Base-by-base conservation (phyloP, 1,140 invertebrate species). In the Agrilus planipennis region DNA sequence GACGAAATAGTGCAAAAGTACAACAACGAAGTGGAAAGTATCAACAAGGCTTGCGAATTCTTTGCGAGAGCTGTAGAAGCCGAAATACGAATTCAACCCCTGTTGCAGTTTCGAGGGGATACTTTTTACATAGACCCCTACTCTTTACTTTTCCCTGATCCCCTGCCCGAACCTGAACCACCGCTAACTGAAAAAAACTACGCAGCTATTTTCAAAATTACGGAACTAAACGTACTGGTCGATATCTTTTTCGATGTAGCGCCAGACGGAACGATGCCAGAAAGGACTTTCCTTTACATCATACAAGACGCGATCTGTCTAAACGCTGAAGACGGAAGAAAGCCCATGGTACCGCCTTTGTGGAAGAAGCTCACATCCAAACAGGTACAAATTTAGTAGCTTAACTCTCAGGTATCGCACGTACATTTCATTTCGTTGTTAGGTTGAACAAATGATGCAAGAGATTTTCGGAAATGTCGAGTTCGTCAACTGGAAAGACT, bases 401-500 rank as follows among this genome's bases (percentile, higher is more conserved):
- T n/a, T n/a, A n/a, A n/a, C n/a, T n/a, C n/a, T n/a, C n/a, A n/a
- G n/a, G n/a, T n/a, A n/a, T n/a, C n/a, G n/a, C n/a, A n/a, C n/a
- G n/a, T n/a, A n/a, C n/a, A n/a, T n/a, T n/a, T n/a, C n/a, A n/a
- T n/a, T n/a, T n/a, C n/a, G n/a, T n/a, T n/a, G n/a, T n/a, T n/a
- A n/a, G n/a, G 34, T 36, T 36, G 20, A 18, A 2, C 11, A 60
- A 28, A 39, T 77, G 6, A 56, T 73, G 2, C 47, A 51, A 29
- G 41, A 51, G 10, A 18, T 75, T 12, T 78, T 70, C 50, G 71
- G 68, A 0, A 59, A 67, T 22, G 57, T 56, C 0, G 57, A 61
- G 2, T 68, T 66, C 28, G 41, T 77, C 9, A 66, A 75, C 52
- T 77, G 75, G 76, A 68, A 66, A 50, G 72, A 77, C 52, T 76